A percentile compares a stretch with the other conserved stretches of the same genome.
Conservation (phyloP, 2,113 vertebrate species). For the Cervus canadensis region DNA sequence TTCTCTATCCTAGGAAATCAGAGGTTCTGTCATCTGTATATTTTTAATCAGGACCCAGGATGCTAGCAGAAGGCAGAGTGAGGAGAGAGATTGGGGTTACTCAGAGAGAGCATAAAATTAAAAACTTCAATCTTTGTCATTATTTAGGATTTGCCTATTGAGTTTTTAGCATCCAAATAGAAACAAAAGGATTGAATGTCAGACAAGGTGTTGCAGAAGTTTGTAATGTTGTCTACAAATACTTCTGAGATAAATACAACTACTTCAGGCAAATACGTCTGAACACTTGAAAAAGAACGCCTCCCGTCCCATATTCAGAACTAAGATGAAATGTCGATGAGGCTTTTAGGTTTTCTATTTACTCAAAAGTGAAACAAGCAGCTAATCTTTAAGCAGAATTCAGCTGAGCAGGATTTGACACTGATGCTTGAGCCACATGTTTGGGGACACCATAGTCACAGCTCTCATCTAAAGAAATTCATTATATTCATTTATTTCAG, state of each 20-base stretch:
- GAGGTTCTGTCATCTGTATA: not conserved
- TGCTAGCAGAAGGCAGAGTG: not conserved
- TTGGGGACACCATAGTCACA: not conserved
- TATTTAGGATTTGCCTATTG: not conserved
- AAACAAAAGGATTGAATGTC: not conserved
- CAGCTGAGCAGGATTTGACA: not conserved
- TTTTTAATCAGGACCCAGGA: not conserved
- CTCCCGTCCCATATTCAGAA: not conserved
- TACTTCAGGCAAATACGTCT: not conserved
- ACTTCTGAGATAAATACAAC: not conserved
- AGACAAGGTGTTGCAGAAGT: not conserved
- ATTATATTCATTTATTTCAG: not conserved
- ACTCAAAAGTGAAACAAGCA: slow-evolving; percentile 29
- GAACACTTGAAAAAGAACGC: not conserved
- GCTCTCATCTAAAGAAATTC: not conserved
- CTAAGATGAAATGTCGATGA: not conserved
- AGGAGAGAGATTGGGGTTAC: not conserved
- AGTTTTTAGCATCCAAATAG: not conserved
- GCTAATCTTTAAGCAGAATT: not conserved
- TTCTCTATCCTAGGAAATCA: not conserved
- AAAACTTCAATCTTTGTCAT: not conserved
- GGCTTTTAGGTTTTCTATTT: not conserved
- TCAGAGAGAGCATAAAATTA: not conserved
- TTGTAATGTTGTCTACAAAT: not conserved
- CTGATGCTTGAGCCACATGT: not conserved